Base-by-base conservation (phyloP, 92 coral and sea anemone species). In the Porites rus region DNA sequence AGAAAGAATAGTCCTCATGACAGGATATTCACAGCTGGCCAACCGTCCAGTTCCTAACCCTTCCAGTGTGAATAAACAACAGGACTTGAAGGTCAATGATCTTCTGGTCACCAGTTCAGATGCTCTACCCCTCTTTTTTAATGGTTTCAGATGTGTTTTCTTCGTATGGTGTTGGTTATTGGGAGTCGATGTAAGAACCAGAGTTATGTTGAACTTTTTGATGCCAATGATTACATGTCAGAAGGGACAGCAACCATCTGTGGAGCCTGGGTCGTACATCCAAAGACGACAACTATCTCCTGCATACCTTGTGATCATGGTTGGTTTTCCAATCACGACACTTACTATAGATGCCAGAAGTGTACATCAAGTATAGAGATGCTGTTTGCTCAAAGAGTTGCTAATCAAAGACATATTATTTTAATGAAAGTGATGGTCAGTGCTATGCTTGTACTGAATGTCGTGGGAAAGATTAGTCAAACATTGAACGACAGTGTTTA, bases 361-460 rank as follows among this genome's bases (percentile, higher is more conserved):
- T 81, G 86, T n/a, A 31, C 60, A 54, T 4, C 43, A n/a, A n/a
- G n/a, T 10, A 5, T 22, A n/a, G 64, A 22, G 86, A 81, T 69
- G 43, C 69, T 69, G 18, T 22, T 12, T 81, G 86, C 25, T 56
- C 69, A 13, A 71, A 21, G 7, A 19, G 10, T 0, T 81, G 86
- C 69, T 59, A 69, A 28, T 81, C 86, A 28, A 28, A 18, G 0
- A 7, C 58, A 18, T 59, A 10, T 20, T 81, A 81, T 64, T 70
- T 81, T 8, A 81, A 81, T 19, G 20, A 14, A 43, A 81, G 69
- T 54, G 86, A 81, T 38, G 8, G 43, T 10, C 46, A 70, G 65
- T 81, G 86, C 11, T 58, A 81, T 7, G 46, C 56, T 10, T 81
- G 86, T 3, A 60, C 38, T 69, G 77, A 69, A 21, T 81, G 86